Evolutionary conservation across 2,888 invertebrate species (phyloP).

Genomic region (Eupithecia pulchellata): DNA sequence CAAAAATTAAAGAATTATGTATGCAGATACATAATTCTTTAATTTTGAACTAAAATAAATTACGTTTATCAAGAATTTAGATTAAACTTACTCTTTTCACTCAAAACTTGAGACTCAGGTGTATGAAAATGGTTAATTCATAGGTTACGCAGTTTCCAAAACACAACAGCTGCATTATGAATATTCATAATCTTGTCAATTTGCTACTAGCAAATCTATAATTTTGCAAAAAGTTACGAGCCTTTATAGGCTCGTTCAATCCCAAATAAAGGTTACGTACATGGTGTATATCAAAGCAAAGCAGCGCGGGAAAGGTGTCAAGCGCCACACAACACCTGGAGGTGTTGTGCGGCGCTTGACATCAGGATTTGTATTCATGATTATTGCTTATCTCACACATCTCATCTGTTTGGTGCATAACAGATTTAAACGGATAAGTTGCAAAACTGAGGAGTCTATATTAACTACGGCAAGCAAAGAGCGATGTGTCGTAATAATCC

Average conservation of each 20-base stretch:
- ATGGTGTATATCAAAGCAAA: too few species aligned
- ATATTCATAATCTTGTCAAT: constrained; percentile 10
- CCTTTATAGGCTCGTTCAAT: not conserved
- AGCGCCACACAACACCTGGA: too few species aligned
- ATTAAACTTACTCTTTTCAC: not conserved
- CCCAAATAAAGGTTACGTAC: too few species aligned
- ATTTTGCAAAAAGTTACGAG: not conserved
- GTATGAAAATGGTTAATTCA: not conserved
- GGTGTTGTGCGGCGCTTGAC: too few species aligned
- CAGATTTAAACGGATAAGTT: not conserved
- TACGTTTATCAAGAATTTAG: not conserved
- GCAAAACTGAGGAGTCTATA: too few species aligned
- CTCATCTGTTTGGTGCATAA: not conserved
- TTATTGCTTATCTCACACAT: not conserved
- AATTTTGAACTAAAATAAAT: too few species aligned
- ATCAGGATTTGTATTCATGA: not conserved
- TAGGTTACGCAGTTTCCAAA: not conserved
- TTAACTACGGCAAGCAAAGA: too few species aligned
- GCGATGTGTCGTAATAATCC: not conserved
- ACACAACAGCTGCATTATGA: constrained; percentile 13
- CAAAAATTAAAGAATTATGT: too few species aligned
- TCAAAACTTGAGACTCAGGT: not conserved
- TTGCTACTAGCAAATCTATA: not conserved
- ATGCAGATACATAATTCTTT: too few species aligned
- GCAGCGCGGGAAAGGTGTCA: not conserved